phyloP scores from a whole-genome alignment of 2,113 vertebrate species.

The Jaculus jaculus region DNA sequence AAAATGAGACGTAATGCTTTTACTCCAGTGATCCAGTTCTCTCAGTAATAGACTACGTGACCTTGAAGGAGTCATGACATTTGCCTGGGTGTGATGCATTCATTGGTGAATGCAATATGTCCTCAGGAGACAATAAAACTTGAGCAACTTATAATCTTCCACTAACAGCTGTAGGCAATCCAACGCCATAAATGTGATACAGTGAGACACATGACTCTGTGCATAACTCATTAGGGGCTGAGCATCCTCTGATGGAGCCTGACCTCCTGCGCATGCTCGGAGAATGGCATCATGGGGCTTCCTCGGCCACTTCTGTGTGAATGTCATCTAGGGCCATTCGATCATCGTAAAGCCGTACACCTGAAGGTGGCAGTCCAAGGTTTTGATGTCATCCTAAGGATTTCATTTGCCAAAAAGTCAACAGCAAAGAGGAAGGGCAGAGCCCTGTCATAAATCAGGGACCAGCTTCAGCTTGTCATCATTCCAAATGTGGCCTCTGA shows the following conservation, averaged over 20 bases:
- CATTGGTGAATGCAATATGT: not conserved
- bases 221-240: not conserved
- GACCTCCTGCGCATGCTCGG: not conserved
- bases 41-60: not conserved
- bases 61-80: not conserved
- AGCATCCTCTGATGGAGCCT: not conserved
- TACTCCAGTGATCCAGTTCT: conserved; percentile 1
- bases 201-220: not conserved
- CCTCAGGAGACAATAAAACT: conserved; percentile 52
- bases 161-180: conserved; percentile 26
- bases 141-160: conserved; percentile 24
- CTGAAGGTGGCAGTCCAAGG: not conserved
- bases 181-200: not conserved
- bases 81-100: not conserved
- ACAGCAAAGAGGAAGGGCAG: not conserved
- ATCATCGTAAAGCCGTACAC: not conserved
- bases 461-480: not conserved
- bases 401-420: not conserved
- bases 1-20: conserved; percentile 10
- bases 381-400: not conserved
- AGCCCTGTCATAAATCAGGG: not conserved
- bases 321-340: not conserved
- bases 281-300: not conserved
- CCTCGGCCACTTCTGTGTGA: not conserved
- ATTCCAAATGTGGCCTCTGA: conserved; percentile 5